These are phyloP conservation scores for Neocloeon triangulifer DNA, from an alignment of 1,140 invertebrate genomes.

Conservation along the genomic window DNA sequence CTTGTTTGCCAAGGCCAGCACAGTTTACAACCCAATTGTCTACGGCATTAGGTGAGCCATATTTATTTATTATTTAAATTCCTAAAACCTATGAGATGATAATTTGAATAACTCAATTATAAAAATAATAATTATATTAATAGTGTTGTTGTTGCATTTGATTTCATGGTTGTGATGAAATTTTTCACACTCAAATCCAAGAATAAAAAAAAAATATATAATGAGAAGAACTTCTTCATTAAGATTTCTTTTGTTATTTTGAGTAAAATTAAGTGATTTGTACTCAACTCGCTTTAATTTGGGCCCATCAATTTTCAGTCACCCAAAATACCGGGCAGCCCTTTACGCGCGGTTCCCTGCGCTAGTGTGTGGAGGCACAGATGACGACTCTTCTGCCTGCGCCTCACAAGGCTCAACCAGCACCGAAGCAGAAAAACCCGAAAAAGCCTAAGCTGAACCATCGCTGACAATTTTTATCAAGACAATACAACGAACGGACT, in stretches of 20 bases:
- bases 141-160: background rate
- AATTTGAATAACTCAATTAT: no score
- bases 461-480: no score
- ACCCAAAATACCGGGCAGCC: constrained; percentile 51
- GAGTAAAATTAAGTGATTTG: no score
- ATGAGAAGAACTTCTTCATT: constrained; percentile 7
- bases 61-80: background rate
- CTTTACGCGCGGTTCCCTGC: constrained; percentile 46
- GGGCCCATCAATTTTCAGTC: no score
- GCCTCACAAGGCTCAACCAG: constrained; percentile 11
- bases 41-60: constrained; percentile 45
- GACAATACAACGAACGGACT: no score
- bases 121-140: background rate
- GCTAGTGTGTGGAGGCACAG: constrained; percentile 23
- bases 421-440: constrained; percentile 23
- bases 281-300: no score
- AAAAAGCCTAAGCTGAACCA: no score
- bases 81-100: background rate
- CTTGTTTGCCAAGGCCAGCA: constrained; percentile 54
- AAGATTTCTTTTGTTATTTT: no score
- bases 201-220: background rate
- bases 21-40: constrained; percentile 61
- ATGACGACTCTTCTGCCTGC: constrained; percentile 20
- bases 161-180: no score
- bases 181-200: no score